phyloP scores from a whole-genome alignment of 2,113 vertebrate species.

The Albula glossodonta region DNA sequence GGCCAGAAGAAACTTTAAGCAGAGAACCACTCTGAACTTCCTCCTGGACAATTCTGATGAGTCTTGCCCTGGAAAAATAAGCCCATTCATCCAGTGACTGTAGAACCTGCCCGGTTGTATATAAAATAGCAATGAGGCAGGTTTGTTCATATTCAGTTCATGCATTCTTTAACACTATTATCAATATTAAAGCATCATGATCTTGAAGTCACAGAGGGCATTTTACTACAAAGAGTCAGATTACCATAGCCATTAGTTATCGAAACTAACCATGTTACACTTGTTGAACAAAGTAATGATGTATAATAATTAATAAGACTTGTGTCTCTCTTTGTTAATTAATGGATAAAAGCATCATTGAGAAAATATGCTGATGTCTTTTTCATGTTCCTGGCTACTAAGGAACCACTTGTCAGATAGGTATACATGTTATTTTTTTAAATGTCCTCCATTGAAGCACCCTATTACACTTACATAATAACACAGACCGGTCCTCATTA shows the following conservation, averaged over 20 bases:
- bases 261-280: conserved; percentile 16
- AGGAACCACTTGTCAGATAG: background rate
- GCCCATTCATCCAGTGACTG: background rate
- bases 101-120: background rate
- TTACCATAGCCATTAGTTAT: conserved; percentile 1
- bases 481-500: conserved; percentile 13
- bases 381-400: background rate
- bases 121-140: background rate
- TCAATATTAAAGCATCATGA: background rate
- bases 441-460: background rate
- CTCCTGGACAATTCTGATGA: background rate
- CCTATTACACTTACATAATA: conserved; percentile 15
- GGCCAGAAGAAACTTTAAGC: background rate
- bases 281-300: conserved; percentile 14
- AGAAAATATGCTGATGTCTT: background rate
- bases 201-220: conserved; percentile 23
- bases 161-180: background rate
- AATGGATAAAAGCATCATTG: background rate
- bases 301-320: conserved; percentile 35
- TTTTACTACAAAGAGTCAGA: conserved; percentile 12
- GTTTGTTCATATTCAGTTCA: background rate
- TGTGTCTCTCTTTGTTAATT: conserved; percentile 31
- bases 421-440: conserved; percentile 5
- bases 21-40: background rate
- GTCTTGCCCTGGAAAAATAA: background rate